Evolutionary conservation across 2,113 vertebrate genomes (phyloP), one percentile per base, ranked within the genome.

Genomic region (Balaenoptera acutorostrata): DNA sequence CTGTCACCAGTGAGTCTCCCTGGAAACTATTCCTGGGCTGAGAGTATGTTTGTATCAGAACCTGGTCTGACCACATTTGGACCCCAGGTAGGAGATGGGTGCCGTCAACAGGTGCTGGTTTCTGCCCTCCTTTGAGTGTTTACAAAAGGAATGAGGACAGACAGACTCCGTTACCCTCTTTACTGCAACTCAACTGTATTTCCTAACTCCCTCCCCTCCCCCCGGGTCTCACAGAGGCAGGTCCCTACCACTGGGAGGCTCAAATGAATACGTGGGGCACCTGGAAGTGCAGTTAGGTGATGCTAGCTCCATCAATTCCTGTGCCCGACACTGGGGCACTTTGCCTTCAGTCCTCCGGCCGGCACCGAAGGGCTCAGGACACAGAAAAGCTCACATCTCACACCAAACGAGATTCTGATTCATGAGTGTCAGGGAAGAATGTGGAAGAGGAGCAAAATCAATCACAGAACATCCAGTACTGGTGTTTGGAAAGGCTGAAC

Each of bases 1-100:
- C 86, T 20, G 93, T 86, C 88, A 95, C 94, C 93, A 93, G 92
- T 81, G 57, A 97, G 39, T 68, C 90, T 74, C 96, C 94, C 95
- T 72, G 88, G 94, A 55, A 92, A 86, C 61, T 36, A 36, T 92
- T 66, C 78, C 90, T 97, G 95, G 98, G 92, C 68, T 77, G 91
- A 95, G 59, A 44, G 64, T 75, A 18, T 46, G 64, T 68, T 95
- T 88, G 41, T 63, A 81, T 75, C 64, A 0, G 31, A 98, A 85
- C 41, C 78, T 80, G 44, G 88, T 71, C 75, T 8, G 83, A 41
- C 31, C 8, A 1, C 0, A 7, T 39, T n/a, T 46, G 41, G 63
- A 75, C 33, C 57, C 41, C 44, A 66, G 23, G 41, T 2, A 82
- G 52, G 72, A 94, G 74, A 88, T 13, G 39, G 77, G 64, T 87